phyloP scores from a whole-genome alignment of 2,797 vertebrate species.

The Chaetodon trifasciatus region DNA sequence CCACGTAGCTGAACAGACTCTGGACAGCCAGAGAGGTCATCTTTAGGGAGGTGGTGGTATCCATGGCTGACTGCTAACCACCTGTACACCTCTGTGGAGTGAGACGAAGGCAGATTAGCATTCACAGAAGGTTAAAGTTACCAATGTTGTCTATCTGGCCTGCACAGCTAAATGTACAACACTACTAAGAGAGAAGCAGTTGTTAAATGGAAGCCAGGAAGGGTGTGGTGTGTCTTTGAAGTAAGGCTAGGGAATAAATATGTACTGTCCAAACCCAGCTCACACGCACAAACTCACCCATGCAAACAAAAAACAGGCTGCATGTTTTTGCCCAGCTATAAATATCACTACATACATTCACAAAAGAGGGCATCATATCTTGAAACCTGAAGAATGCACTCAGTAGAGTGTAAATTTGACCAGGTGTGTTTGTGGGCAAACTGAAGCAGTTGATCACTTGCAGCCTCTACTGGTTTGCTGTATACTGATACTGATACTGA shows the following conservation, averaged over 20 bases:
- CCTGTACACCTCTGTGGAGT: slow-evolving; percentile 53
- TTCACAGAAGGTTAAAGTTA: background rate
- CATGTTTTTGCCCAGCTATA: background rate
- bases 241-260: slow-evolving; percentile 46
- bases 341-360: slow-evolving; percentile 4
- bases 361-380: background rate
- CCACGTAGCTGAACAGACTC: slow-evolving; percentile 93
- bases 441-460: too few relatives aligned
- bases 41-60: slow-evolving; percentile 85
- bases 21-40: slow-evolving; percentile 93
- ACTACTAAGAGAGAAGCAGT: slow-evolving; percentile 20
- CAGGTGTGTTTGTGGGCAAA: too few relatives aligned
- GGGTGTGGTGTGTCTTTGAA: slow-evolving; percentile 59
- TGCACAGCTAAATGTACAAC: slow-evolving; percentile 16
- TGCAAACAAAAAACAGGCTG: slow-evolving; percentile 22
- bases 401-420: too few relatives aligned
- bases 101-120: slow-evolving; percentile 20
- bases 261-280: slow-evolving; percentile 18
- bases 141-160: background rate
- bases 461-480: too few relatives aligned
- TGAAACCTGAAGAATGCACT: too few relatives aligned
- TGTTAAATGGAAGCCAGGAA: slow-evolving; percentile 12
- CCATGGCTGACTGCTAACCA: slow-evolving; percentile 78
- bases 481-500: too few relatives aligned
- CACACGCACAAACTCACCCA: slow-evolving; percentile 13